phyloP scores from a whole-genome alignment of 2,113 vertebrate species.

The Neogale vison region DNA sequence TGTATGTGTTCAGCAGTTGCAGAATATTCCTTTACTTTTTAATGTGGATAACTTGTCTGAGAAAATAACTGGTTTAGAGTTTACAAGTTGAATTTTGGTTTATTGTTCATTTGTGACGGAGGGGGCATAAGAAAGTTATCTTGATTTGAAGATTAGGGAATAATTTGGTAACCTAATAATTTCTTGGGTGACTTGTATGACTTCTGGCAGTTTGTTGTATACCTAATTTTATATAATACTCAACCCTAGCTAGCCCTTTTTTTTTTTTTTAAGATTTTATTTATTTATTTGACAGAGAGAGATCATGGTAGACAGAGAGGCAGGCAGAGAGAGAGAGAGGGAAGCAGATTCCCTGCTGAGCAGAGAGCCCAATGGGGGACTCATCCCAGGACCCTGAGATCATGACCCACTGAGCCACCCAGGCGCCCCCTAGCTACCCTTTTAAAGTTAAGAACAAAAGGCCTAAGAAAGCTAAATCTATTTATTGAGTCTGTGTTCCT shows the following conservation, averaged over 20 bases:
- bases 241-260: not conserved
- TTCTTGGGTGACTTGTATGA: not conserved
- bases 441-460: not conserved
- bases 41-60: not conserved
- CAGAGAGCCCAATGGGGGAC: no score
- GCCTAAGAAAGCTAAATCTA: not conserved
- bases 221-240: not conserved
- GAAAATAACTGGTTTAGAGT: not conserved
- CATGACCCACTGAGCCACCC: no score
- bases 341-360: no score
- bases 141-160: not conserved
- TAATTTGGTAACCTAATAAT: not conserved
- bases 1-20: constrained; percentile 21
- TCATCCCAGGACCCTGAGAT: no score
- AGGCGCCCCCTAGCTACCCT: not conserved
- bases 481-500: not conserved
- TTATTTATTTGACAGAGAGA: no score
- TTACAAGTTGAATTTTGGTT: not conserved
- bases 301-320: no score
- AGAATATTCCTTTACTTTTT: not conserved
- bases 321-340: no score
- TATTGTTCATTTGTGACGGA: constrained; percentile 6
- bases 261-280: no score
- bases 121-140: not conserved
- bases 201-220: not conserved